Percentiles rank a stretch among this genome's conserved stretches.
These are phyloP conservation scores for Lithophane leautieri DNA, from an alignment of 2,888 invertebrate genomes.

Conservation along the genomic window DNA sequence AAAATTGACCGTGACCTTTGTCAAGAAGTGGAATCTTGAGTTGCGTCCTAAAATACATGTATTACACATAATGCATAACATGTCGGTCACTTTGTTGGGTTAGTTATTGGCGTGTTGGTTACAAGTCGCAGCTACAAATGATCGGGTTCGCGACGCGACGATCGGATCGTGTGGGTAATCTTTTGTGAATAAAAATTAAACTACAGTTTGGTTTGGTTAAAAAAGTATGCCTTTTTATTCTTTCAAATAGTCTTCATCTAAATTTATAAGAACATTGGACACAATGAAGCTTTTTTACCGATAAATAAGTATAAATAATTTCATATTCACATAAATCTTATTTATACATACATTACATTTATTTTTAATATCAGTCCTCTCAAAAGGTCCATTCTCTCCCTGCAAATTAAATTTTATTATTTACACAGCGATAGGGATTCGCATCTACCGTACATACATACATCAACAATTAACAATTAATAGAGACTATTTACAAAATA, in stretches of 20 bases:
- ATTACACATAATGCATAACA: too few relatives aligned
- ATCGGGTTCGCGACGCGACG: too few relatives aligned
- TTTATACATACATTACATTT: slow-evolving; percentile 90
- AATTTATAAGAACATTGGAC: slow-evolving; percentile 91
- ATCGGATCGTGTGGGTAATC: background rate
- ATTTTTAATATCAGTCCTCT: slow-evolving; percentile 91
- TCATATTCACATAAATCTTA: slow-evolving; percentile 91
- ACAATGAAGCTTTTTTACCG: slow-evolving; percentile 91
- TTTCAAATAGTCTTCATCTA: slow-evolving; percentile 91
- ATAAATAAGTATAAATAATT: slow-evolving; percentile 91
- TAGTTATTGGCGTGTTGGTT: background rate
- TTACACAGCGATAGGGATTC: slow-evolving; percentile 91
- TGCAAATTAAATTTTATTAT: slow-evolving; percentile 90
- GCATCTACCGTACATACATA: slow-evolving; percentile 90
- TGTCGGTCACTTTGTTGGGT: background rate
- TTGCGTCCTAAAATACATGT: too few relatives aligned
- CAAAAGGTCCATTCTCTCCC: slow-evolving; percentile 91
- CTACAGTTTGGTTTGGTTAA: slow-evolving; percentile 87
- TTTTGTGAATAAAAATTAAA: slow-evolving; percentile 66
- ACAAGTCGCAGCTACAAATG: background rate
- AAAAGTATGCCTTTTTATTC: slow-evolving; percentile 91
- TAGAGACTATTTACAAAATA: slow-evolving; percentile 91
- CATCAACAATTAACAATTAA: slow-evolving; percentile 91
- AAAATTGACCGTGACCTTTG: too few relatives aligned
- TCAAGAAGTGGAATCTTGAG: too few relatives aligned